Conservation (phyloP, 2,113 vertebrate genomes). For the Conger conger region DNA sequence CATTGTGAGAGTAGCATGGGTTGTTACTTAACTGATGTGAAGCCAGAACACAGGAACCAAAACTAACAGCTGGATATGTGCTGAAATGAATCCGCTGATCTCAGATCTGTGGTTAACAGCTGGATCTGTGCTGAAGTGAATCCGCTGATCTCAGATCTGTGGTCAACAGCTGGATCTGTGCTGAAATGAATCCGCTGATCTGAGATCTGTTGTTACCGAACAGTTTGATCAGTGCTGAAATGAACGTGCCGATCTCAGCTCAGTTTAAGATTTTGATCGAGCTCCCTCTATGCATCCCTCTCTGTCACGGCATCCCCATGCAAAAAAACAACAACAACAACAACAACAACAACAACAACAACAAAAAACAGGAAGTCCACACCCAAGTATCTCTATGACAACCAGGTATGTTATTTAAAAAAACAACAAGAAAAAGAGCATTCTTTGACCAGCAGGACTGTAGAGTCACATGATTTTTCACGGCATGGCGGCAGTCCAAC, state of each 20-base stretch:
- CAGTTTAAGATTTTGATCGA: neutral
- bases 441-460: too few species aligned
- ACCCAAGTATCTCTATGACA: neutral
- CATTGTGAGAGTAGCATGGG: too few species aligned
- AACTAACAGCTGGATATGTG: neutral
- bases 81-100: neutral
- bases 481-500: too few species aligned
- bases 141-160: neutral
- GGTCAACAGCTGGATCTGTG: neutral
- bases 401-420: neutral
- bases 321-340: too few species aligned
- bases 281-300: too few species aligned
- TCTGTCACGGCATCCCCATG: too few species aligned
- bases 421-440: too few species aligned
- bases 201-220: neutral
- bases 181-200: neutral
- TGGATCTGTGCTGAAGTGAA: neutral
- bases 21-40: too few species aligned
- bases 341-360: neutral
- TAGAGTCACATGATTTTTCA: too few species aligned
- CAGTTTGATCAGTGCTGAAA: neutral
- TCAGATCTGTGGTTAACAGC: neutral
- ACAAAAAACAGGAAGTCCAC: neutral
- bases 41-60: too few species aligned
- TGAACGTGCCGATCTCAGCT: neutral